Evolutionary conservation across 2,888 invertebrate genomes (phyloP), one percentile per base, ranked within the genome.

Genomic region (Coleophora deauratella): DNA sequence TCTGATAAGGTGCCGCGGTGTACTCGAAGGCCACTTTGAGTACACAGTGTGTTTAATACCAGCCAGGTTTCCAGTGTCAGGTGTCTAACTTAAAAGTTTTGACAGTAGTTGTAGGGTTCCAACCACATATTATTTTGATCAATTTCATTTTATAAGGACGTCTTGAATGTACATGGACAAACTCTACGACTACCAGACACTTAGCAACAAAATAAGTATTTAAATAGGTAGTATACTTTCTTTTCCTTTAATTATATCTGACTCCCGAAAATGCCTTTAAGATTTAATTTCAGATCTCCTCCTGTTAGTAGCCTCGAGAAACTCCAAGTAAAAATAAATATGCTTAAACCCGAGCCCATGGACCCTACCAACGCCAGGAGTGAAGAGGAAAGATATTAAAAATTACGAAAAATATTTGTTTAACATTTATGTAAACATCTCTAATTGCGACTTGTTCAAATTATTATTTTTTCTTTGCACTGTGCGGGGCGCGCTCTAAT

Each of bases 361-460:
- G n/a, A 21, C 21, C 21, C 21, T 21, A 21, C 21, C 21, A 65
- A 59, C 61, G 62, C 61, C 64, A 60, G 46, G 57, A 64, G 60
- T 64, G 31, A 69, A 60, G 67, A 69, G 69, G 72, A 73, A 79
- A 79, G 78, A 77, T 77, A 75, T 74, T 79, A 74, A 68, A 82
- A 81, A 81, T 78, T 81, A 79, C 77, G 72, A 74, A 75, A 85
- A 85, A 85, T 84, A 85, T 84, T 84, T 84, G 78, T 80, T 77
- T 79, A 71, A 78, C 81, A 76, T 75, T 79, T 79, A 73, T 76
- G 81, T 77, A 81, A 85, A 85, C 84, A 82, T 79, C 77, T 85
- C 78, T 85, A 82, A 84, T 85, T 84, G 82, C 82, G 80, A 74
- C 76, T 73, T 78, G 81, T 79, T 79, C 78, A 79, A 82, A 82